These are phyloP conservation scores for Recurvirostra avosetta DNA, from an alignment of 2,113 vertebrate species.

Conservation along the genomic window DNA sequence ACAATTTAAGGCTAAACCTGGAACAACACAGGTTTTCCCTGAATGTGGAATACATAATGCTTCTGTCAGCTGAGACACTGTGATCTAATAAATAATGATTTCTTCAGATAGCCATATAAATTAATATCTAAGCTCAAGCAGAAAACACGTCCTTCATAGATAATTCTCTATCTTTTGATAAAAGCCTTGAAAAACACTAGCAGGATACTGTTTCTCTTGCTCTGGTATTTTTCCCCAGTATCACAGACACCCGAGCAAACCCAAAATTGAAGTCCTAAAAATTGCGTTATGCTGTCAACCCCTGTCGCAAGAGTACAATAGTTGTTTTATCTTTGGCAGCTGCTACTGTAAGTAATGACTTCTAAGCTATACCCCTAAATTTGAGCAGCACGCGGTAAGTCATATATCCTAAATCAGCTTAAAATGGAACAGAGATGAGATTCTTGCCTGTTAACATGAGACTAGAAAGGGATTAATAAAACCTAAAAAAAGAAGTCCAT, in stretches of 20 bases:
- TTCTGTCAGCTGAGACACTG: not conserved
- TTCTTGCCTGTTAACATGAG: not conserved
- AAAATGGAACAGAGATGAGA: not conserved
- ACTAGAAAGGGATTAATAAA: not conserved
- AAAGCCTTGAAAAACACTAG: not conserved
- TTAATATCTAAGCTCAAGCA: not conserved
- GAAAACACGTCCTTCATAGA: not conserved
- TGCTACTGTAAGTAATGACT: conserved; percentile 2
- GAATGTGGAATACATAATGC: not conserved
- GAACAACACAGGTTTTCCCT: not conserved
- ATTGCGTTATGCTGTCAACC: not conserved
- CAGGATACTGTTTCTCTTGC: not conserved
- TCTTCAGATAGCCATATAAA: not conserved
- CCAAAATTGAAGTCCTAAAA: conserved; percentile 2
- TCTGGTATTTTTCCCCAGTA: not conserved
- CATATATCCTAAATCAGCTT: not conserved
- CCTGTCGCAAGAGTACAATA: not conserved
- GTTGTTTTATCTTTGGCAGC: not conserved
- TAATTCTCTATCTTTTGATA: not conserved
- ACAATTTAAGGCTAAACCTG: not conserved
- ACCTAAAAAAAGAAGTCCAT: not conserved
- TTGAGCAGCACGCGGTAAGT: not conserved
- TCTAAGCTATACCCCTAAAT: not conserved
- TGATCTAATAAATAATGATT: not conserved
- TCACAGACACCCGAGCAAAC: not conserved